These are phyloP conservation scores for Xanthia icteritia DNA, from an alignment of 2,888 invertebrate species.

Conservation along the genomic window DNA sequence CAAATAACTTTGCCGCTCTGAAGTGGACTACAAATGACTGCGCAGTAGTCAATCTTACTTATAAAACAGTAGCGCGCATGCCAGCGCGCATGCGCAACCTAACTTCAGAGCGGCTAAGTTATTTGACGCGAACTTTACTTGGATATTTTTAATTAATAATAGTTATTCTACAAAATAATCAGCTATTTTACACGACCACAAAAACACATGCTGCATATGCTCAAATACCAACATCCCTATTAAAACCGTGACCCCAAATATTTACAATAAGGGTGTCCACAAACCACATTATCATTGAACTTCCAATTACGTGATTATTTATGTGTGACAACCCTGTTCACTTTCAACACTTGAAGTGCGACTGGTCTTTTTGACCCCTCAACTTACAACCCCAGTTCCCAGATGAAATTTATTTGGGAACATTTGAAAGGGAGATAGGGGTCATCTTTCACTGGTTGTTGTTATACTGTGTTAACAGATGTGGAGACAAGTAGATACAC, in stretches of 20 bases:
- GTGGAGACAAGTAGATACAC: constrained; percentile 74
- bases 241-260: constrained; percentile 61
- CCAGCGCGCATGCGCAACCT: too few species aligned
- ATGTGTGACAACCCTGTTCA: constrained; percentile 76
- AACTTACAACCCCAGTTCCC: constrained; percentile 17
- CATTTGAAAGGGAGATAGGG: constrained; percentile 28
- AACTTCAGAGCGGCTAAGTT: too few species aligned
- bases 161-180: not conserved
- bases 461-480: constrained; percentile 72
- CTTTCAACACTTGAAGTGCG: constrained; percentile 72
- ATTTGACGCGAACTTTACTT: too few species aligned
- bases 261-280: constrained; percentile 67
- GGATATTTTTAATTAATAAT: not conserved
- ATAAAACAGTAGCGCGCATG: too few species aligned
- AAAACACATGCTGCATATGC: constrained; percentile 63
- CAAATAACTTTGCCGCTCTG: too few species aligned
- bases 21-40: too few species aligned
- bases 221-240: constrained; percentile 52
- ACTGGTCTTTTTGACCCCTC: constrained; percentile 67
- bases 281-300: constrained; percentile 79
- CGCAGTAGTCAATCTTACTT: too few species aligned
- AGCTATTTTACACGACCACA: not conserved
- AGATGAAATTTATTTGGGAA: constrained; percentile 19
- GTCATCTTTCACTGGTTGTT: constrained; percentile 64
- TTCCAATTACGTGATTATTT: constrained; percentile 89